Conservation (phyloP, 2,113 vertebrate genomes). For the Bettongia penicillata region DNA sequence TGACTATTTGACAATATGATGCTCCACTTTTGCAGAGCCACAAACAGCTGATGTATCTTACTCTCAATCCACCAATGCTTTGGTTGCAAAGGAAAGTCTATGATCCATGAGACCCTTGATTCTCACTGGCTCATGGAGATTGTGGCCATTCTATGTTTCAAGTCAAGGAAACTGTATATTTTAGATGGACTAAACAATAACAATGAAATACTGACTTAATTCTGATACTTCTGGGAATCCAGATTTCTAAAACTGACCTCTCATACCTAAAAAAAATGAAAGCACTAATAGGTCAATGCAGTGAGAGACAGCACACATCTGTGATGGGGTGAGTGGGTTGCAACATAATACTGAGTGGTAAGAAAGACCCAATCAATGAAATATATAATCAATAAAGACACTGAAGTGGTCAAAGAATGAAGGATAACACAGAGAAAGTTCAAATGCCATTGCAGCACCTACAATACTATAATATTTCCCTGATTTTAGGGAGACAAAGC, state of each 20-base stretch:
- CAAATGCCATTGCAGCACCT: background rate
- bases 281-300: background rate
- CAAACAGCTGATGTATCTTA: background rate
- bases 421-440: background rate
- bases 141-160: background rate
- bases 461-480: background rate
- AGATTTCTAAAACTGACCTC: background rate
- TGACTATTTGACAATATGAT: background rate
- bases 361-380: background rate
- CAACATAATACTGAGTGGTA: background rate
- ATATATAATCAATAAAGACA: background rate
- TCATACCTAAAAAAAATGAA: background rate
- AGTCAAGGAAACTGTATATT: background rate
- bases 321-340: background rate
- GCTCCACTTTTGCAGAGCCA: background rate
- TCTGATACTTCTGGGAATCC: background rate
- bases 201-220: background rate
- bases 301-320: background rate
- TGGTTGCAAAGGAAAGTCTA: background rate
- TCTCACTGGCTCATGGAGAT: background rate
- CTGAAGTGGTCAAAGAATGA: background rate
- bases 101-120: background rate
- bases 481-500: background rate
- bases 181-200: background rate
- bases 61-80: background rate